phyloP scores from a whole-genome alignment of 2,113 vertebrate species.

The Carollia perspicillata region DNA sequence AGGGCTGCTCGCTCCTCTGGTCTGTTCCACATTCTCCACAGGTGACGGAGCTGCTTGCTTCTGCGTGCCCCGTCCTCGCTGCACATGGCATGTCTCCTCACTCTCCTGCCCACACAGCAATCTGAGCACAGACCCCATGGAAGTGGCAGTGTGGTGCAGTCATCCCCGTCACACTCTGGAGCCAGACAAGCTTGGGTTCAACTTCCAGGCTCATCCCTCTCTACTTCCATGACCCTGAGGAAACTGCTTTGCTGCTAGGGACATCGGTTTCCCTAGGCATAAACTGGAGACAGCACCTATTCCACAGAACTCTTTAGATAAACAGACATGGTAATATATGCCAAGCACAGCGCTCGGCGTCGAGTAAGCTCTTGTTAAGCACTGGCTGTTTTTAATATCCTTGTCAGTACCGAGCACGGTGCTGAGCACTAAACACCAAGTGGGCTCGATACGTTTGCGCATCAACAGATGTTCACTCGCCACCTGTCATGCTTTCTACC shows the following conservation, averaged over 20 bases:
- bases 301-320: not conserved
- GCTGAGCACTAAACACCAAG: not conserved
- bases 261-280: not conserved
- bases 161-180: not conserved
- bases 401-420: not conserved
- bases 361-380: not conserved
- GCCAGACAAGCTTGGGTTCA: not conserved
- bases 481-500: not conserved
- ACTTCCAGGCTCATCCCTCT: not conserved
- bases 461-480: not conserved
- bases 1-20: not conserved
- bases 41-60: not conserved
- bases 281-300: not conserved
- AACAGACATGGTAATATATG: not conserved
- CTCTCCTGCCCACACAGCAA: not conserved
- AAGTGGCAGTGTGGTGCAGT: fast-evolving
- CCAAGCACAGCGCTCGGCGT: not conserved
- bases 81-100: not conserved
- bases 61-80: not conserved
- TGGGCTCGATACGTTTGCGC: not conserved
- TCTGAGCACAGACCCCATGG: not conserved
- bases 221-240: not conserved
- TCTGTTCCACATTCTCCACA: not conserved
- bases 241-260: not conserved
- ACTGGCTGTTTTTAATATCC: not conserved